These are phyloP conservation scores for Todiramphus chloris DNA, from an alignment of 2,113 vertebrate species.

Conservation along the genomic window DNA sequence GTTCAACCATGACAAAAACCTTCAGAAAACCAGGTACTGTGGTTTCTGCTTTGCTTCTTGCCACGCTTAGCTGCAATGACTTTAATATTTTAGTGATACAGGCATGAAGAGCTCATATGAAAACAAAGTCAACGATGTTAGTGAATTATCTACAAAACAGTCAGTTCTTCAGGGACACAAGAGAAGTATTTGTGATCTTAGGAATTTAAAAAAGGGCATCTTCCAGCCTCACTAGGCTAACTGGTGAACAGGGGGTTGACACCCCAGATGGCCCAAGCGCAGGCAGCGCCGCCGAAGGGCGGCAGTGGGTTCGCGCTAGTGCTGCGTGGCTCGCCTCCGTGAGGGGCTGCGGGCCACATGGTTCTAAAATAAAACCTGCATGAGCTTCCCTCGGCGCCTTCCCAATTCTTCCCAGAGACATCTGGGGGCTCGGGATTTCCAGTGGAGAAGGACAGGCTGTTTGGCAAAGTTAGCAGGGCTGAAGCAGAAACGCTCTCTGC, in stretches of 20 bases:
- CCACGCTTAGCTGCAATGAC: background rate
- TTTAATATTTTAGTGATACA: background rate
- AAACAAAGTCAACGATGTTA: background rate
- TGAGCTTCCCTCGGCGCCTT: background rate
- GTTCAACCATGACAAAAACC: background rate
- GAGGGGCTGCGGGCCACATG: background rate
- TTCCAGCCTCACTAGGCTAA: background rate
- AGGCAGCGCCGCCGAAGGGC: background rate
- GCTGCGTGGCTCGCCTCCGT: background rate
- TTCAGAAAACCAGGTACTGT: background rate
- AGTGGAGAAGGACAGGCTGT: constrained; percentile 37
- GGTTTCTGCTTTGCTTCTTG: background rate
- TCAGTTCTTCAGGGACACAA: background rate
- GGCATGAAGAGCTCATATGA: background rate
- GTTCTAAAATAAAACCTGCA: constrained; percentile 28
- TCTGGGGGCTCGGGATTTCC: background rate
- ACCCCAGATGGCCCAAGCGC: constrained; percentile 7
- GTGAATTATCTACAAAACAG: background rate
- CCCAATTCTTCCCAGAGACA: background rate
- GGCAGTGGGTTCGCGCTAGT: background rate
- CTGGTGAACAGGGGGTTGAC: background rate
- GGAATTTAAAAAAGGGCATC: background rate
- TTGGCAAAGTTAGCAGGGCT: background rate
- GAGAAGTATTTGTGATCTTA: background rate
- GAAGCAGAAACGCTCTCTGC: background rate